These are phyloP conservation scores for Pterophyllum scalare DNA, from an alignment of 2,113 vertebrate genomes.

Conservation along the genomic window DNA sequence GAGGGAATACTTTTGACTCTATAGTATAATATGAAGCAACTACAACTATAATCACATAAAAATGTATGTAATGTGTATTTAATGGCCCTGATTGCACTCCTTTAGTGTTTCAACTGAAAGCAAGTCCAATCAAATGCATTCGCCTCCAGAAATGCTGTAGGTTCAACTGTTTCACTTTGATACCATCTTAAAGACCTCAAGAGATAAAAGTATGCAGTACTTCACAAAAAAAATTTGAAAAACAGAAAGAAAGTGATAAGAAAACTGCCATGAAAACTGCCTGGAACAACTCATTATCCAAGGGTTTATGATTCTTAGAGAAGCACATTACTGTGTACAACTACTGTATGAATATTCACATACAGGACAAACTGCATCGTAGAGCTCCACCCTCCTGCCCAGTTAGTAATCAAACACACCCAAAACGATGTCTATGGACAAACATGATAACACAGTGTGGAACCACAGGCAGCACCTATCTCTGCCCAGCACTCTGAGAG, in stretches of 20 bases:
- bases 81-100: no score
- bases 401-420: slow-evolving; percentile 42
- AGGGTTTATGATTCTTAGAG: fast-evolving
- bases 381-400: slow-evolving; percentile 15
- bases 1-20: no score
- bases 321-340: no score
- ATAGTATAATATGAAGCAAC: no score
- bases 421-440: slow-evolving; percentile 25
- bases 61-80: no score
- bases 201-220: background rate
- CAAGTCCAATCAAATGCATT: no score
- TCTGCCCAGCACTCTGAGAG: slow-evolving; percentile 1
- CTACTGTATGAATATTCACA: background rate
- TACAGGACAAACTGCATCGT: background rate
- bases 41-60: no score
- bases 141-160: background rate
- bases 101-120: no score
- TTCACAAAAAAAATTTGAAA: background rate
- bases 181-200: background rate
- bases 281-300: background rate
- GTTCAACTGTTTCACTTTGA: background rate
- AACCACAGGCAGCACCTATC: slow-evolving; percentile 18
- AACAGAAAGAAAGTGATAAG: background rate
- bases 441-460: slow-evolving; percentile 35
- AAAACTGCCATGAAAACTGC: background rate